These are phyloP conservation scores for Phycodurus eques DNA, from an alignment of 2,113 vertebrate genomes.

Conservation along the genomic window DNA sequence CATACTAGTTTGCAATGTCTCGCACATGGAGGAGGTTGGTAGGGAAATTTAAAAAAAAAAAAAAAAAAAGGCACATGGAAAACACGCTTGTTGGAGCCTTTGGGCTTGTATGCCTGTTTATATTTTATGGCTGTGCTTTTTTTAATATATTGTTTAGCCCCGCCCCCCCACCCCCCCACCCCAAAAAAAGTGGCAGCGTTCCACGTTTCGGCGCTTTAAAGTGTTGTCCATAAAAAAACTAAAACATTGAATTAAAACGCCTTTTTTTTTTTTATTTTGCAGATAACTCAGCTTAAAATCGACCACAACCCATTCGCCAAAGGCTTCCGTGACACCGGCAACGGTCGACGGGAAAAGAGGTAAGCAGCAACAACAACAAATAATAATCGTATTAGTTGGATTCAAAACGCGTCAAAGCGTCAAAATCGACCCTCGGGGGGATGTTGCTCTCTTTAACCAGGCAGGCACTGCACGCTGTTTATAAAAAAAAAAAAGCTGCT, in stretches of 20 bases:
- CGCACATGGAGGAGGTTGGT: conserved; percentile 20
- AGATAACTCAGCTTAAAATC: conserved; percentile 99
- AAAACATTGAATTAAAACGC: background rate
- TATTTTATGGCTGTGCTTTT: background rate
- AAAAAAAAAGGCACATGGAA: conserved; percentile 20
- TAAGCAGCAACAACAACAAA: conserved; percentile 57
- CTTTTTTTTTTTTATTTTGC: conserved; percentile 30
- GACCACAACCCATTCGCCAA: conserved; percentile 99
- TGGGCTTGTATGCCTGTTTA: conserved; percentile 1
- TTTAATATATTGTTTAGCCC: background rate
- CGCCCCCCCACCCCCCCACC: too few relatives aligned
- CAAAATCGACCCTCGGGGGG: conserved; percentile 33
- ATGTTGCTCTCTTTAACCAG: conserved; percentile 2
- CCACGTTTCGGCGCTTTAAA: background rate
- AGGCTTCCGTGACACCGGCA: conserved; percentile 97
- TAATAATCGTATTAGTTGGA: conserved; percentile 13
- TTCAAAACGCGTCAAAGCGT: conserved; percentile 26
- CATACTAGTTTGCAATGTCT: conserved; percentile 13
- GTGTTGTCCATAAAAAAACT: background rate
- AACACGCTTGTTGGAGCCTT: conserved; percentile 1
- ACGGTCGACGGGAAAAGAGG: conserved; percentile 96
- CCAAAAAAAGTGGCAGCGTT: background rate
- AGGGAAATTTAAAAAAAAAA: conserved; percentile 16
- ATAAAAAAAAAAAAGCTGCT: background rate
- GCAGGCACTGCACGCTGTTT: background rate